Evolutionary conservation across 2,888 invertebrate genomes (phyloP).

Genomic region (Scaptomyza flava): DNA sequence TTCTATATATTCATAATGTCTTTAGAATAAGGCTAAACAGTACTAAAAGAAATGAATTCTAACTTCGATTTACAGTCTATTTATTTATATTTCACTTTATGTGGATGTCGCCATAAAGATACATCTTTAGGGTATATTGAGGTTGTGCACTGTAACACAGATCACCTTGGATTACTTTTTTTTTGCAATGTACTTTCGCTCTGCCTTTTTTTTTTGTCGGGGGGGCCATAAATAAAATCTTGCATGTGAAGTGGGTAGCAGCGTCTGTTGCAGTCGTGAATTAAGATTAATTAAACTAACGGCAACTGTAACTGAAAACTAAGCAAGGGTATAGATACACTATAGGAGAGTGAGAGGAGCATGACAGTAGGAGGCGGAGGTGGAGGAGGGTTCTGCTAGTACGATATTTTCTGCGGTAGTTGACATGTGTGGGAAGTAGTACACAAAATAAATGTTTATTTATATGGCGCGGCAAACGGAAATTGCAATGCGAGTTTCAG

Average conservation of each 20-base stretch:
- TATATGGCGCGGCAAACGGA: slow-evolving; percentile 72
- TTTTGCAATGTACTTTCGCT: slow-evolving; percentile 11
- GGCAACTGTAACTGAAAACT: slow-evolving; percentile 71
- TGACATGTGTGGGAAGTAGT: slow-evolving; percentile 66
- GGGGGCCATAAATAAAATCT: slow-evolving; percentile 72
- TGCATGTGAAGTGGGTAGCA: slow-evolving; percentile 72
- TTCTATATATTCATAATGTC: too few relatives aligned
- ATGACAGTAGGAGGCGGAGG: neutral
- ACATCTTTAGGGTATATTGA: slow-evolving; percentile 1
- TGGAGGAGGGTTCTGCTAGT: neutral
- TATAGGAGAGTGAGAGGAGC: neutral
- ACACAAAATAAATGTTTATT: slow-evolving; percentile 76
- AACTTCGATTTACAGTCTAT: too few relatives aligned
- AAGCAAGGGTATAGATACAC: slow-evolving; percentile 32
- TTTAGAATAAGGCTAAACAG: too few relatives aligned
- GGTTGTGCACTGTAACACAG: neutral
- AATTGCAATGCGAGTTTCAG: slow-evolving; percentile 67
- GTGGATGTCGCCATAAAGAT: too few relatives aligned
- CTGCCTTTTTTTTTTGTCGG: slow-evolving; percentile 32
- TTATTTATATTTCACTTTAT: too few relatives aligned
- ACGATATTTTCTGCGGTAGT: slow-evolving; percentile 56
- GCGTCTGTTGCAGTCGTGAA: slow-evolving; percentile 77
- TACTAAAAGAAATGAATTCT: too few relatives aligned
- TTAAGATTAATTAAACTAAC: slow-evolving; percentile 78
- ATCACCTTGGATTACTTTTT: neutral